Conservation (phyloP, 2,797 vertebrate species). For the Artibeus jamaicensis region DNA sequence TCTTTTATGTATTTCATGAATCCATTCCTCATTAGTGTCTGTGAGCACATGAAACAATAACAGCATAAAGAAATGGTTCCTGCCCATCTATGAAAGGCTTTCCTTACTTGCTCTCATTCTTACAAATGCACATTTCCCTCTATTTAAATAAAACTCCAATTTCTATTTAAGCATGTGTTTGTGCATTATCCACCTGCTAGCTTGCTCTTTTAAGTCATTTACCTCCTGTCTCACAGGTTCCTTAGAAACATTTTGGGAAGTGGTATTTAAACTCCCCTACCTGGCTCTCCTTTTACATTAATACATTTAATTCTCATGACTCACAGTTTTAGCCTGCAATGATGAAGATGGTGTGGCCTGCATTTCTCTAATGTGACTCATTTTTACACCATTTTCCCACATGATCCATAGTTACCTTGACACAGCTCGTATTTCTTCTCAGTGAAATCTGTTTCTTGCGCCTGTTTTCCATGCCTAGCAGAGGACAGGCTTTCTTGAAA, state of each 20-base stretch:
- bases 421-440: slow-evolving; percentile 24
- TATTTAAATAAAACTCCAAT: slow-evolving; percentile 56
- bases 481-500: slow-evolving; percentile 11
- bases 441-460: slow-evolving; percentile 2
- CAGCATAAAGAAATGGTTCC: background rate
- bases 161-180: slow-evolving; percentile 66
- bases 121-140: slow-evolving; percentile 20
- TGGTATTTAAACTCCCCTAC: slow-evolving; percentile 51
- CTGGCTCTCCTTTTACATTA: slow-evolving; percentile 22
- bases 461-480: background rate
- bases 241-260: slow-evolving; percentile 52
- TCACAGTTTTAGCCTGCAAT: slow-evolving; percentile 9
- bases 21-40: background rate
- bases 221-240: slow-evolving; percentile 58
- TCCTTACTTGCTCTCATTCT: slow-evolving; percentile 31
- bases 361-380: slow-evolving; percentile 40
- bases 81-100: background rate
- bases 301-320: slow-evolving; percentile 49
- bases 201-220: slow-evolving; percentile 56
- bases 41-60: background rate
- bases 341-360: background rate
- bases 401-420: slow-evolving; percentile 32
- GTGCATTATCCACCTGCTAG: slow-evolving; percentile 63
- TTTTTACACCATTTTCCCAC: slow-evolving; percentile 39
- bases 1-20: background rate